Conservation (phyloP, 2,797 vertebrate genomes). For the Gephyroberyx darwinii region DNA sequence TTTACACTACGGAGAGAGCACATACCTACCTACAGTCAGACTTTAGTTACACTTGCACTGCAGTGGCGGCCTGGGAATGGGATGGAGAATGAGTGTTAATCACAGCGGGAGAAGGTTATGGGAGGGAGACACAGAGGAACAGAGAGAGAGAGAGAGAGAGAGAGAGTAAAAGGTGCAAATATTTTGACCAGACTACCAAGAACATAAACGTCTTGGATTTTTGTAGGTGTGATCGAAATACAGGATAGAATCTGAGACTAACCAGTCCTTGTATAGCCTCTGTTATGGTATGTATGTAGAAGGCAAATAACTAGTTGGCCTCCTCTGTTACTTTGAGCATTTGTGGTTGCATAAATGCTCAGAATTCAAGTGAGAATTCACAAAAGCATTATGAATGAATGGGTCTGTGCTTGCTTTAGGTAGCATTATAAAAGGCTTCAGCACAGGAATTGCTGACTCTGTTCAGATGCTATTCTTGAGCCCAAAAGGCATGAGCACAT, state of each 20-base stretch:
- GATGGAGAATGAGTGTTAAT: slow-evolving; percentile 84
- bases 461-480: slow-evolving; percentile 39
- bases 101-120: slow-evolving; percentile 62
- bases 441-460: slow-evolving; percentile 40
- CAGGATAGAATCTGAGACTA: neutral
- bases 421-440: neutral
- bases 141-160: slow-evolving; percentile 25
- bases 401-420: slow-evolving; percentile 3
- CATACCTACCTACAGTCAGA: slow-evolving; percentile 83
- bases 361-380: slow-evolving; percentile 1
- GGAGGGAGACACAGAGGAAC: slow-evolving; percentile 36
- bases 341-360: neutral
- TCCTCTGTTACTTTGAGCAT: neutral
- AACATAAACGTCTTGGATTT: slow-evolving; percentile 17
- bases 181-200: slow-evolving; percentile 62
- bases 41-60: slow-evolving; percentile 84
- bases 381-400: slow-evolving; percentile 6
- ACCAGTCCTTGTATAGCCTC: slow-evolving; percentile 8
- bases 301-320: neutral
- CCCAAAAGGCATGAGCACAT: slow-evolving; percentile 23
- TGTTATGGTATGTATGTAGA: slow-evolving; percentile 5
- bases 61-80: slow-evolving; percentile 83
- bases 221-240: neutral
- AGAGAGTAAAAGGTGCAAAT: slow-evolving; percentile 65
- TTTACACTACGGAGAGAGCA: slow-evolving; percentile 62